phyloP scores from a whole-genome alignment of 2,113 vertebrate genomes.

The Panthera tigris region DNA sequence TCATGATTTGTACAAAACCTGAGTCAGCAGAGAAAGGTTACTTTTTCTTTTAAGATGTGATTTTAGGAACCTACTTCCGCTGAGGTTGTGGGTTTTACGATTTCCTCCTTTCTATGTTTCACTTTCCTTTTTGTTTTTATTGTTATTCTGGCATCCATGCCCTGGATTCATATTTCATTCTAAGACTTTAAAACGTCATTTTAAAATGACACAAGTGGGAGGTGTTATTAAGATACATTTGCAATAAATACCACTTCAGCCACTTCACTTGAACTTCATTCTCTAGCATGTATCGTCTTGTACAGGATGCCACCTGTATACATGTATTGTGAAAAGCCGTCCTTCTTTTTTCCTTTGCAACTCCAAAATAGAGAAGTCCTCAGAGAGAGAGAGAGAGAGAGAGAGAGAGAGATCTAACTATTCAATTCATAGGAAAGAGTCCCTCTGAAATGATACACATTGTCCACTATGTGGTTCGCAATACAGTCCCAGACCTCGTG shows the following conservation, averaged over 20 bases:
- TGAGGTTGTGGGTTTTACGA: background rate
- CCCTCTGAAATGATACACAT: background rate
- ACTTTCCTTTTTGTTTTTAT: background rate
- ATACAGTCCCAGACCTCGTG: background rate
- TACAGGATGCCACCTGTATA: background rate
- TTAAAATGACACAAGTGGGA: background rate
- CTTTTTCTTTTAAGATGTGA: background rate
- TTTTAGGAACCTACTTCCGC: background rate
- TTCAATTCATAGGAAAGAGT: background rate
- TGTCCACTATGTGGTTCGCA: background rate
- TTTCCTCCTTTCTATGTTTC: background rate
- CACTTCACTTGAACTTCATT: background rate
- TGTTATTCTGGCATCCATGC: background rate
- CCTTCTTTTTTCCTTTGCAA: background rate
- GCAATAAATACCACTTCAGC: background rate
- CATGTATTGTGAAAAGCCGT: background rate
- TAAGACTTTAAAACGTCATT: background rate
- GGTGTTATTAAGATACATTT: background rate
- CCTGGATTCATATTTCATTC: background rate
- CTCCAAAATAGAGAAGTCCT: background rate
- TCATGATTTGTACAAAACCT: constrained; percentile 7
- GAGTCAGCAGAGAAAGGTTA: background rate
- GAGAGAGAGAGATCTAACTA: background rate
- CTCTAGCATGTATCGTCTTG: background rate
- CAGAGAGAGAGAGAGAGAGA: background rate